Base-by-base conservation (phyloP, 2,888 invertebrate species). In the Andrena marginata region DNA sequence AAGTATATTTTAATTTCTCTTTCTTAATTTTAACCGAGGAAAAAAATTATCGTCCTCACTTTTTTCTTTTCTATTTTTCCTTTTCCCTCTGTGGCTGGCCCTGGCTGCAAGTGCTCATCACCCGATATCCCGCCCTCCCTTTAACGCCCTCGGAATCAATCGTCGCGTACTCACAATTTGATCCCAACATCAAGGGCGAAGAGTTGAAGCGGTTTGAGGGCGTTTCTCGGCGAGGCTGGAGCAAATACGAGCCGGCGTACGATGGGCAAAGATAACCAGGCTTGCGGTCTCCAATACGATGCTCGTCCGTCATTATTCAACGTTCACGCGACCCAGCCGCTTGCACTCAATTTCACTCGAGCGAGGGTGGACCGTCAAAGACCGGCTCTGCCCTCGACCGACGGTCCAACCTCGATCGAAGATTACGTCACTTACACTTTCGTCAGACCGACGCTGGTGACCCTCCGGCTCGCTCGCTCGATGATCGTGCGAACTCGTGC, bases 261-360 rank as follows among this genome's bases (percentile, higher is more conserved):
- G 67, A 70, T 42, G 72, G 54, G n/a, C 54, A 54, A 54, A 54
- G 54, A 62, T 70, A 70, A 65, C 73, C 78, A 31, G 31, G 29
- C 33, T 33, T 62, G 67, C 56, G 72, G 79, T 68, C 63, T 67
- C 65, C 81, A 48, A 70, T 71, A 63, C 77, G 81, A n/a, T 35
- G 69, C 48, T 77, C 76, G 56, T 70, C 59, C 67, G 63, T 48
- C 71, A 80, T 83, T 83, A 77, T 78, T 77, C 84, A 72, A 26
- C 33, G 54, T 63, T 63, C 69, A 48, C 70, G 59, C 67, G 77
- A 75, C 54, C 60, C 62, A 54, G 42, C 35, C 33, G 71, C 82
- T 82, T 69, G 77, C 70, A 69, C 78, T 83, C 85, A 77, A 84
- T 83, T 88, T 85, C 73, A 77, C 68, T 77, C 74, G 77, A 64